Conservation (phyloP, 2,113 vertebrate species). For the Saccopteryx bilineata region DNA sequence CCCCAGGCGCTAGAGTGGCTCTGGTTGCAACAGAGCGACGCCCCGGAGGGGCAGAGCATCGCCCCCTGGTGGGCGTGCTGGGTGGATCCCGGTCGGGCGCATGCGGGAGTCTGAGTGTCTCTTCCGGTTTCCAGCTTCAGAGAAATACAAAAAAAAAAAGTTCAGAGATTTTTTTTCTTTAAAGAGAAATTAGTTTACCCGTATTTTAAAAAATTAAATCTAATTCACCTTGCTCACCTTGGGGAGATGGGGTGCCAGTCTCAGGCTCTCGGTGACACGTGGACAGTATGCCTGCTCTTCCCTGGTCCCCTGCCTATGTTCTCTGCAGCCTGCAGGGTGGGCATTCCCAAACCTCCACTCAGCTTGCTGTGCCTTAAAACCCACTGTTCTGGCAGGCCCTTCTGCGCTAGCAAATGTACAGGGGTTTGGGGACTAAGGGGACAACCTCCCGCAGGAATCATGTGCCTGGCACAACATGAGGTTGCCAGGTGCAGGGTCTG, state of each 20-base stretch:
- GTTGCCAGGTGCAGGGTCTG: neutral
- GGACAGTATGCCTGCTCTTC: neutral
- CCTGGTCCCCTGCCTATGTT: constrained; percentile 25
- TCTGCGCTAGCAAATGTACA: neutral
- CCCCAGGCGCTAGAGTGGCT: too few relatives aligned
- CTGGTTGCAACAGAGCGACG: too few relatives aligned
- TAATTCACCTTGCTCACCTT: constrained; percentile 70
- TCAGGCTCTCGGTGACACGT: constrained; percentile 67
- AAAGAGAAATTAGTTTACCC: constrained; percentile 90
- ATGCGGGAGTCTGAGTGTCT: too few relatives aligned
- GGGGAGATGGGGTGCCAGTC: constrained; percentile 84
- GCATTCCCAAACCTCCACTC: constrained; percentile 66
- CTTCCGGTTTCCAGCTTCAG: too few relatives aligned
- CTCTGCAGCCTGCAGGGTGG: constrained; percentile 59
- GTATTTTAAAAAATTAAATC: constrained; percentile 89
- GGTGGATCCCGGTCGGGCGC: too few relatives aligned
- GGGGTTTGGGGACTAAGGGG: neutral
- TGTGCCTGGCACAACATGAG: constrained; percentile 53
- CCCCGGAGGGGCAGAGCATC: too few relatives aligned
- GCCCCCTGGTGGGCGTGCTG: too few relatives aligned
- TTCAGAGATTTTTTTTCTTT: constrained; percentile 91
- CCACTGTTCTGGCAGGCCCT: neutral
- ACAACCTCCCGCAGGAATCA: neutral
- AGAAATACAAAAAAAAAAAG: too few relatives aligned
- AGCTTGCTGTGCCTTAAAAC: constrained; percentile 88